phyloP scores from a whole-genome alignment of 2,113 vertebrate species.

The Eublepharis macularius region DNA sequence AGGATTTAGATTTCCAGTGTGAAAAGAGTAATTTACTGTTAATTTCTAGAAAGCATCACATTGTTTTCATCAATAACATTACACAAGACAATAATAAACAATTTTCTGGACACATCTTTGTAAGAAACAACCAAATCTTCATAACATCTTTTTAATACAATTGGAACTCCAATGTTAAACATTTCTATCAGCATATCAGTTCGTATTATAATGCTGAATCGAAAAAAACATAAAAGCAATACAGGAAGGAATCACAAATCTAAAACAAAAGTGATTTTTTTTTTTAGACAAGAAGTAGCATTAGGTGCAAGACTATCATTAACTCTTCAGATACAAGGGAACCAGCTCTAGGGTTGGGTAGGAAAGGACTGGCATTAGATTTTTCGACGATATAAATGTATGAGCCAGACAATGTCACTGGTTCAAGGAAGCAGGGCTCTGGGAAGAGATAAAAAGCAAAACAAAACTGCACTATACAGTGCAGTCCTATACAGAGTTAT shows the following conservation, averaged over 20 bases:
- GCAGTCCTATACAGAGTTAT: too few species aligned
- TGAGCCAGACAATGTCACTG: fast-evolving
- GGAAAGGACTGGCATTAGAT: not conserved
- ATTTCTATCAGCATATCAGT: not conserved
- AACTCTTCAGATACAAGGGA: not conserved
- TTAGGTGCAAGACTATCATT: not conserved
- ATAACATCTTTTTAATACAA: conserved; percentile 24
- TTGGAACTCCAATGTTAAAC: too few species aligned
- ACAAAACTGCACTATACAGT: not conserved
- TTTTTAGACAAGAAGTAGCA: not conserved
- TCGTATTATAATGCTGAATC: not conserved
- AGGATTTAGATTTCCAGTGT: conserved; percentile 42
- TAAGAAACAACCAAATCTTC: conserved; percentile 33
- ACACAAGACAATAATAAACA: conserved; percentile 55
- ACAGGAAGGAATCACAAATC: not conserved
- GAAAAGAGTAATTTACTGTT: conserved; percentile 38
- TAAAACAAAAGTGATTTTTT: not conserved
- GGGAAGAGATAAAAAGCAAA: not conserved
- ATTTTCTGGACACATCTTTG: conserved; percentile 49
- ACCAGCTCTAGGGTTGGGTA: not conserved
- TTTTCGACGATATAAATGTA: too few species aligned
- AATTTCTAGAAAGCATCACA: conserved; percentile 51
- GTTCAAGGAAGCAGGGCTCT: fast-evolving
- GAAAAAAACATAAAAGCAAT: not conserved
- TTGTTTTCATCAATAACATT: conserved; percentile 55